Percentiles rank a stretch among this genome's conserved stretches.
Evolutionary conservation across 1,140 invertebrate genomes (phyloP).

Genomic region (Drosophila lowei): DNA sequence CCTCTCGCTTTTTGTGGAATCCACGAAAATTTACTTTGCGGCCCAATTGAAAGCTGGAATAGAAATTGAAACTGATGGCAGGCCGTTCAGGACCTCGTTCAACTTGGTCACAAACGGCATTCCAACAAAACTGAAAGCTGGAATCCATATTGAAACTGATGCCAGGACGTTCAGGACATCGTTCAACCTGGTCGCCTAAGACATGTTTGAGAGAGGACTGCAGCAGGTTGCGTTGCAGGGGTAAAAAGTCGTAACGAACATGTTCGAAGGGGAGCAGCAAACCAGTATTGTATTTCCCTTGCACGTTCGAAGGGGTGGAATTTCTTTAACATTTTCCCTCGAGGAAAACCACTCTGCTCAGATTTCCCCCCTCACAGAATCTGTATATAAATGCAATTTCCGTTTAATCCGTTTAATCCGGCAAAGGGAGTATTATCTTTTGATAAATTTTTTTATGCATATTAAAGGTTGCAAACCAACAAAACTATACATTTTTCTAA

Average conservation of each 20-base stretch:
- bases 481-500: too few relatives aligned
- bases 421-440: too few relatives aligned
- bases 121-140: neutral
- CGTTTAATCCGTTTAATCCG: too few relatives aligned
- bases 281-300: too few relatives aligned
- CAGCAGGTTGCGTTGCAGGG: conserved; percentile 45
- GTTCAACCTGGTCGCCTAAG: conserved; percentile 7
- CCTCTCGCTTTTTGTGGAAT: conserved; percentile 8
- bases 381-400: too few relatives aligned
- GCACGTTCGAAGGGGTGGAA: too few relatives aligned
- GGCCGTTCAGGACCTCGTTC: too few relatives aligned
- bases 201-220: neutral
- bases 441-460: too few relatives aligned
- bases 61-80: conserved; percentile 32
- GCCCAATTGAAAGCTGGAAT: neutral
- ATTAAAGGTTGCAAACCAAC: too few relatives aligned
- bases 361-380: neutral
- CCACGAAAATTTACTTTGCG: conserved; percentile 20
- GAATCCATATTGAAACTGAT: conserved; percentile 34
- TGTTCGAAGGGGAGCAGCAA: neutral
- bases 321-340: too few relatives aligned
- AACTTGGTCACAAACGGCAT: too few relatives aligned
- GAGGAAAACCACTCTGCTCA: too few relatives aligned
- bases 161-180: neutral
- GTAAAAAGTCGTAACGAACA: neutral